Evolutionary conservation across 1,140 invertebrate genomes (phyloP).

Genomic region (Ephestia elutella): DNA sequence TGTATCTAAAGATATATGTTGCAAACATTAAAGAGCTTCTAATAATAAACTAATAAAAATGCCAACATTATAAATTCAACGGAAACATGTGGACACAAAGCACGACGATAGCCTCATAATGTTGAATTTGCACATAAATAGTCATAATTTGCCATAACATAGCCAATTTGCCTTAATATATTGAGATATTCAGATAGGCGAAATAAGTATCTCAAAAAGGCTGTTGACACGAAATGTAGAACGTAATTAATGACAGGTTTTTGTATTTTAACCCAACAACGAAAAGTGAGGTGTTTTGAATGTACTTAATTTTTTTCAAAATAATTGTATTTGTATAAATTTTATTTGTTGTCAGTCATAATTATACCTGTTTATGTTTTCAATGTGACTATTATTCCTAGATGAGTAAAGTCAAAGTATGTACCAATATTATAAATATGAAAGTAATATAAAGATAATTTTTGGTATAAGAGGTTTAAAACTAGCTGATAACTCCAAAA

Average conservation of each 20-base stretch:
- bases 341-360: no score
- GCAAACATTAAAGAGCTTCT: neutral
- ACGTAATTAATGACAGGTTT: neutral
- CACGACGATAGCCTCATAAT: constrained; percentile 3
- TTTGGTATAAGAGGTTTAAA: no score
- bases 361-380: no score
- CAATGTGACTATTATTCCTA: no score
- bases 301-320: no score
- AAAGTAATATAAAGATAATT: no score
- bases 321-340: no score
- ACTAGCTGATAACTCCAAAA: no score
- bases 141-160: constrained; percentile 2
- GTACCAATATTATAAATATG: no score
- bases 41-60: neutral
- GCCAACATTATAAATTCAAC: neutral
- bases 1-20: neutral
- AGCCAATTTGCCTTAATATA: neutral
- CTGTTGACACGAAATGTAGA: neutral
- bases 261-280: no score
- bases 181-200: constrained; percentile 1
- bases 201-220: neutral
- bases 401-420: no score
- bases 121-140: constrained; percentile 5
- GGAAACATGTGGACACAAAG: constrained; percentile 1
- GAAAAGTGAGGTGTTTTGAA: no score